Evolutionary conservation across 2,113 vertebrate genomes (phyloP).

Genomic region (Helogale parvula): DNA sequence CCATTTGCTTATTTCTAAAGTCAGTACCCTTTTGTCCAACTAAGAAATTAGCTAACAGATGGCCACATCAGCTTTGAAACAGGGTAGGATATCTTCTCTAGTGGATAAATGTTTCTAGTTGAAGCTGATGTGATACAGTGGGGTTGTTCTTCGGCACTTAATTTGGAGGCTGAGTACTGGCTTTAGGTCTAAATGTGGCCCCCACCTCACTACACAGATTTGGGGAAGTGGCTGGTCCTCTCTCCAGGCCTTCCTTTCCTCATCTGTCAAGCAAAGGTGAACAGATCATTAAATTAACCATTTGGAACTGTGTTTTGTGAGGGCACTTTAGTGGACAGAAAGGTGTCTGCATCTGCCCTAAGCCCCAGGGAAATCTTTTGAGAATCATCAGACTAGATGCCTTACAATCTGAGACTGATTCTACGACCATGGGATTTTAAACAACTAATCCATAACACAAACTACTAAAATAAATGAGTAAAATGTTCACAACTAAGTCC

Average conservation of each 20-base stretch:
- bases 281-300: not conserved
- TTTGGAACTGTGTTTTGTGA: not conserved
- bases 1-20: conserved; percentile 37
- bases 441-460: not conserved
- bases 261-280: not conserved
- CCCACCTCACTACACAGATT: not conserved
- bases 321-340: not conserved
- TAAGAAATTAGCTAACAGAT: not conserved
- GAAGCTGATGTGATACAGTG: not conserved
- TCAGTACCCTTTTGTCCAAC: not conserved
- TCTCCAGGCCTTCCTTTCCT: not conserved
- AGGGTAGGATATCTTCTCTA: not conserved
- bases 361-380: not conserved
- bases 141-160: not conserved
- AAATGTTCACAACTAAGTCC: conserved; percentile 14
- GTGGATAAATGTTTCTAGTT: not conserved
- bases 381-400: not conserved
- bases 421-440: not conserved
- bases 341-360: not conserved
- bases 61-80: not conserved
- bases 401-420: not conserved
- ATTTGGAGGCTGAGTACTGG: not conserved
- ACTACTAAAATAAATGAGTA: not conserved
- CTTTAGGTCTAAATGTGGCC: not conserved
- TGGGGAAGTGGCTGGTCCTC: not conserved